A percentile compares a stretch with the other conserved stretches of the same genome.
phyloP scores from a whole-genome alignment of 2,888 invertebrate genomes.

The Brenthis daphne region DNA sequence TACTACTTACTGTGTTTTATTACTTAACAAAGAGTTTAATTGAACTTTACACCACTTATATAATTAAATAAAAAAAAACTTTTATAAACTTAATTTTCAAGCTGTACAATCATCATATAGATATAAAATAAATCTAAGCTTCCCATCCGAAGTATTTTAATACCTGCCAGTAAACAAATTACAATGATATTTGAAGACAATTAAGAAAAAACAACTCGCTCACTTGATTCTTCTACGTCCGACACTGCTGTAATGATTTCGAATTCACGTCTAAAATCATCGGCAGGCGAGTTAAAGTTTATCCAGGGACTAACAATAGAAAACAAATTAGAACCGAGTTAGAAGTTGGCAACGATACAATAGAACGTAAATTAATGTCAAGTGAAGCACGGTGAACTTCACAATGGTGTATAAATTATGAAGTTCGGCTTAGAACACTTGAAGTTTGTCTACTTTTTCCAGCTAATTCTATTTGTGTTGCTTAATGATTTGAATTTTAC shows the following conservation, averaged over 20 bases:
- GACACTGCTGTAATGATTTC: slow-evolving; percentile 31
- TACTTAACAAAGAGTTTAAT: too few relatives aligned
- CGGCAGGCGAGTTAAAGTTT: slow-evolving; percentile 43
- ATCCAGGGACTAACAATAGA: slow-evolving; percentile 43
- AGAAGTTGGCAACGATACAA: slow-evolving; percentile 46
- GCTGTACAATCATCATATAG: too few relatives aligned
- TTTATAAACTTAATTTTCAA: too few relatives aligned
- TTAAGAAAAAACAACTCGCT: too few relatives aligned
- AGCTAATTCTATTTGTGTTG: slow-evolving; percentile 26
- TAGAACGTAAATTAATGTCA: slow-evolving; percentile 45
- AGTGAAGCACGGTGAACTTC: slow-evolving; percentile 39
- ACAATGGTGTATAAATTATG: slow-evolving; percentile 41
- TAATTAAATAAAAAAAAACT: too few relatives aligned
- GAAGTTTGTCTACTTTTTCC: slow-evolving; percentile 22
- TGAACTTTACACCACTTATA: too few relatives aligned
- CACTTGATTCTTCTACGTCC: not conserved
- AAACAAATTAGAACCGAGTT: slow-evolving; percentile 47
- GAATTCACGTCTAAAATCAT: slow-evolving; percentile 40
- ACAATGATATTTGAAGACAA: too few relatives aligned
- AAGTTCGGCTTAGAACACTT: slow-evolving; percentile 32
- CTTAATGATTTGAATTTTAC: too few relatives aligned
- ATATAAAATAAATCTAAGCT: too few relatives aligned
- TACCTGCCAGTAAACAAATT: too few relatives aligned
- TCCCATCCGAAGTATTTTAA: too few relatives aligned
- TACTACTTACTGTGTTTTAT: too few relatives aligned